Evolutionary conservation across 2,888 invertebrate genomes (phyloP).

Genomic region (Hartigia nigra): DNA sequence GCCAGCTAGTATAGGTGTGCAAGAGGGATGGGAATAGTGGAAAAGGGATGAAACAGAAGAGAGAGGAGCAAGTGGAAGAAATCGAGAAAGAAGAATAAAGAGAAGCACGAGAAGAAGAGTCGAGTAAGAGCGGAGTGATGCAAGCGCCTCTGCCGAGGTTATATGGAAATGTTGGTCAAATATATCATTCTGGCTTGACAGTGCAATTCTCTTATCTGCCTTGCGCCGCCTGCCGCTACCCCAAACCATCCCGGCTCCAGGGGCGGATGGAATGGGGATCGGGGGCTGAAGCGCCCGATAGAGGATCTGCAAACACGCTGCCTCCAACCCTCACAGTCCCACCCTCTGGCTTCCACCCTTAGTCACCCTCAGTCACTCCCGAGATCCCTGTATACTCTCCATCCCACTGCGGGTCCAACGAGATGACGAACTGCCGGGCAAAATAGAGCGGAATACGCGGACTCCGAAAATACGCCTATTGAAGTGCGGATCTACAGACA

Average conservation of each 20-base stretch:
- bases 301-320: conserved; percentile 59
- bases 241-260: conserved; percentile 55
- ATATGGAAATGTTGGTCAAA: conserved; percentile 90
- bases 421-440: conserved; percentile 61
- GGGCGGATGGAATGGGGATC: conserved; percentile 46
- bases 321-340: conserved; percentile 28
- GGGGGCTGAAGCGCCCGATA: conserved; percentile 60
- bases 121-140: conserved; percentile 52
- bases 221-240: conserved; percentile 69
- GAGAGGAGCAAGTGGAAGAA: conserved; percentile 24
- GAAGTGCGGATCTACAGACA: conserved; percentile 23
- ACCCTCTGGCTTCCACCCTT: conserved; percentile 20
- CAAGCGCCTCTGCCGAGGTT: conserved; percentile 61
- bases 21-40: conserved; percentile 8
- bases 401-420: conserved; percentile 46
- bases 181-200: conserved; percentile 91
- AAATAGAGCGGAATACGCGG: conserved; percentile 57
- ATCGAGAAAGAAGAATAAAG: conserved; percentile 28
- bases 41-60: conserved; percentile 21
- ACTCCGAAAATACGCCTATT: conserved; percentile 53
- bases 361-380: conserved; percentile 25
- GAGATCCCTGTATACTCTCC: conserved; percentile 25
- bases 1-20: not conserved
- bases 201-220: conserved; percentile 89
- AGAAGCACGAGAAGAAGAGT: conserved; percentile 25